Evolutionary conservation across 92 coral and sea anemone genomes (phyloP).

Genomic region (Isaurus tuberculatus): DNA sequence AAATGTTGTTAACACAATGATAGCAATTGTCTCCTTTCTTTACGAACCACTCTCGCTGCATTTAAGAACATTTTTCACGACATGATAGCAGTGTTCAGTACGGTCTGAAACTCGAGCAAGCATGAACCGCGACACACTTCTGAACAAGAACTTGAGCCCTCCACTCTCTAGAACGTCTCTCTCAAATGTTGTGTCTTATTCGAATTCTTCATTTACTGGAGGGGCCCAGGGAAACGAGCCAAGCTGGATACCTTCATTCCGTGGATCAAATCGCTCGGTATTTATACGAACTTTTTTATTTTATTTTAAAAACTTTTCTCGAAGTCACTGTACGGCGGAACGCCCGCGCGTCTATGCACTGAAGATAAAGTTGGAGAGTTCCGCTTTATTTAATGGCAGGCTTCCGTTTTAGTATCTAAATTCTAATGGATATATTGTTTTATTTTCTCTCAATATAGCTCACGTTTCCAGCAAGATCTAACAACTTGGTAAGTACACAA

Average conservation of each 20-base stretch:
- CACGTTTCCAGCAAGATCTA: slow-evolving; percentile 99
- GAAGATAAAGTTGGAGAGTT: slow-evolving; percentile 45
- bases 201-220: slow-evolving; percentile 91
- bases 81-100: slow-evolving; percentile 95
- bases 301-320: slow-evolving; percentile 59
- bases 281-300: slow-evolving; percentile 68
- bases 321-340: slow-evolving; percentile 45
- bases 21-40: slow-evolving; percentile 99
- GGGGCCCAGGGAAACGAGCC: slow-evolving; percentile 96
- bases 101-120: slow-evolving; percentile 85
- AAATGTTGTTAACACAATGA: slow-evolving; percentile 99
- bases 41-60: slow-evolving; percentile 99
- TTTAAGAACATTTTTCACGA: slow-evolving; percentile 99
- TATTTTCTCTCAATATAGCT: slow-evolving; percentile 75
- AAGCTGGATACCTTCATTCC: slow-evolving; percentile 99
- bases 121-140: slow-evolving; percentile 98
- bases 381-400: slow-evolving; percentile 31
- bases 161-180: slow-evolving; percentile 88
- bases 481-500: slow-evolving; percentile 97
- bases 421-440: slow-evolving; percentile 59
- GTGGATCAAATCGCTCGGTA: slow-evolving; percentile 99
- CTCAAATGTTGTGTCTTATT: slow-evolving; percentile 90
- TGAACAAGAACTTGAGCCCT: slow-evolving; percentile 97
- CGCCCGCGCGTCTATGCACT: slow-evolving; percentile 79
- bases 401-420: slow-evolving; percentile 32